Evolutionary conservation across 2,797 vertebrate species (phyloP), one percentile per base, ranked within the genome.

Genomic region (Pseudomugil gertrudae): DNA sequence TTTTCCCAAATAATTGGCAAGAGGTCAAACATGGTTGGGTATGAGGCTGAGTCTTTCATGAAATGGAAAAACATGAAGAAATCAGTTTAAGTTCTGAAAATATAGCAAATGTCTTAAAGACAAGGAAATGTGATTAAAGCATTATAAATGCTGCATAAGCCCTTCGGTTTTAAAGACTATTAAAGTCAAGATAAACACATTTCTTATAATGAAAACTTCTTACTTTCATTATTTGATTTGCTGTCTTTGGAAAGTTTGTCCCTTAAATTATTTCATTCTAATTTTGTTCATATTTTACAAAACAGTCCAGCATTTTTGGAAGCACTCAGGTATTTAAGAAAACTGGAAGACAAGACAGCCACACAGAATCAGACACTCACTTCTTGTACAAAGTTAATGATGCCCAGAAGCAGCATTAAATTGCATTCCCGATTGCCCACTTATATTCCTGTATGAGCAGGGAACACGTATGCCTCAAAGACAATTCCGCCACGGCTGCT

Each of bases 331-430:
- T 38, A 40, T 53, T 54, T 69, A 13, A 29, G 30, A 40, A 30
- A 35, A 51, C 19, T 67, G 55, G 40, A 78, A 56, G 29, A 57
- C 4, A 24, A 51, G 17, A 58, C 7, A 43, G 19, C 15, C 40
- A 48, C 58, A 60, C 47, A 59, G 17, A 72, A 38, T 51, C 36
- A 61, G 2, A 60, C 17, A 58, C 52, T 27, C 9, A 23, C 45
- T 30, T 38, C 19, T 7, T 56, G 3, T 48, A 29, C 47, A 40
- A 57, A 70, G 61, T 65, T 80, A 82, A 78, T 79, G 45, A 78
- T 57, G 50, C 63, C 81, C 45, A 65, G 48, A 38, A 65, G 79
- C 38, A 57, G 33, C 45, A 14, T 19, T 23, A n/a, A 32, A 65
- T 59, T 66, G 30, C 1, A 17, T 30, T 80, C 29, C 53, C 55